A percentile compares a stretch with the other conserved stretches of the same genome.
Conservation (phyloP, 2,797 vertebrate genomes). For the Artibeus jamaicensis region DNA sequence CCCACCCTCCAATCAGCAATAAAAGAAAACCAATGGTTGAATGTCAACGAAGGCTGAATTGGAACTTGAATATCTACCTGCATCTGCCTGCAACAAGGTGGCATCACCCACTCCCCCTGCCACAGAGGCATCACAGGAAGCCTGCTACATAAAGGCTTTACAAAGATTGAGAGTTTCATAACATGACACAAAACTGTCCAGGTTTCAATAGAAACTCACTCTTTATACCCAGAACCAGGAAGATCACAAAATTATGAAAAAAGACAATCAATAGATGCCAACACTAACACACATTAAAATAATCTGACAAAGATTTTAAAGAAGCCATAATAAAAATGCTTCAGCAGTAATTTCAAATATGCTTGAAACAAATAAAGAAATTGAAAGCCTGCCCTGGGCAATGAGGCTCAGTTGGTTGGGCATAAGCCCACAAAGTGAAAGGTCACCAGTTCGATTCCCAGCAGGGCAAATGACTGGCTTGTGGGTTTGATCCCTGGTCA, state of each 20-base stretch:
- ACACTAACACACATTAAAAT: not conserved
- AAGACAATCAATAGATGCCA: not conserved
- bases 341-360: not conserved
- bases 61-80: not conserved
- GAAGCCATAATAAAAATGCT: not conserved
- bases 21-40: not conserved
- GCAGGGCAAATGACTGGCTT: not conserved
- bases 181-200: not conserved
- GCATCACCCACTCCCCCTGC: not conserved
- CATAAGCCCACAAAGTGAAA: not conserved
- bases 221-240: not conserved
- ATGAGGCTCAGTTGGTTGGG: not conserved
- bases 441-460: not conserved
- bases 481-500: not conserved
- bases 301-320: not conserved
- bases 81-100: not conserved
- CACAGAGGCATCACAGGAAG: not conserved
- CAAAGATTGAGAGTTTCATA: not conserved
- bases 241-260: not conserved
- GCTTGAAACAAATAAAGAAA: not conserved
- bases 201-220: not conserved
- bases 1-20: not conserved
- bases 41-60: not conserved
- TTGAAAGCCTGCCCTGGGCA: not conserved
- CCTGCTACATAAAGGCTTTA: not conserved